Evolutionary conservation across 2,888 invertebrate genomes (phyloP), one percentile per base, ranked within the genome.

Genomic region (Dryococelus australis): DNA sequence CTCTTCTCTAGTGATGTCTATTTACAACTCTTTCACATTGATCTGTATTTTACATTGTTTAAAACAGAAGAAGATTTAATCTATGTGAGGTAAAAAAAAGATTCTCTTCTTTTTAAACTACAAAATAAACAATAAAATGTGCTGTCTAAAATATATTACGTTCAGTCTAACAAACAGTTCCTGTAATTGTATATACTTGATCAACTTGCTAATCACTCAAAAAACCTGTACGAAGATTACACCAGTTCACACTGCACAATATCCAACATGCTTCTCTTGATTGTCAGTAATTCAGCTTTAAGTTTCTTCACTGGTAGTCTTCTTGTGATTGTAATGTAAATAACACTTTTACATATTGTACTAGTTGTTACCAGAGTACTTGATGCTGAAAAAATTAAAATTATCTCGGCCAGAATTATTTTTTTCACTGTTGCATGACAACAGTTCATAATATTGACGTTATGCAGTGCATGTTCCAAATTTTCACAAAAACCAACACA

Each of bases 161-260:
- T 10, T 65, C n/a, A 65, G 65, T 65, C 6, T 20, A 65, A 65
- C 65, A 65, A 65, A 65, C 65, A 9, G 10, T 65, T 65, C 24
- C 20, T 24, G 24, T 65, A 65, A 65, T 16, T 65, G 65, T 12
- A 65, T 65, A 65, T 65, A 65, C 65, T 65, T 65, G 20, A 47
- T 65, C n/a, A 65, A 65, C 65, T 65, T n/a, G 65, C 65, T 65
- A 65, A 65, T 65, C 24, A 65, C 65, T 65, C 65, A 65, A n/a
- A n/a, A 65, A 65, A 65, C n/a, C 20, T 65, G 65, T 65, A 65
- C 65, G 16, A 65, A 24, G 65, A 65, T 65, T 24, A n/a, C 65
- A 65, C 24, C 65, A 65, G n/a, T 65, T 65, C n/a, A 65, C n/a
- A 65, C 47, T 47, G 47, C 47, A 47, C 47, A 47, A 47, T 13